These are phyloP conservation scores for Toxotes jaculatrix DNA, from an alignment of 2,113 vertebrate species.

Conservation along the genomic window DNA sequence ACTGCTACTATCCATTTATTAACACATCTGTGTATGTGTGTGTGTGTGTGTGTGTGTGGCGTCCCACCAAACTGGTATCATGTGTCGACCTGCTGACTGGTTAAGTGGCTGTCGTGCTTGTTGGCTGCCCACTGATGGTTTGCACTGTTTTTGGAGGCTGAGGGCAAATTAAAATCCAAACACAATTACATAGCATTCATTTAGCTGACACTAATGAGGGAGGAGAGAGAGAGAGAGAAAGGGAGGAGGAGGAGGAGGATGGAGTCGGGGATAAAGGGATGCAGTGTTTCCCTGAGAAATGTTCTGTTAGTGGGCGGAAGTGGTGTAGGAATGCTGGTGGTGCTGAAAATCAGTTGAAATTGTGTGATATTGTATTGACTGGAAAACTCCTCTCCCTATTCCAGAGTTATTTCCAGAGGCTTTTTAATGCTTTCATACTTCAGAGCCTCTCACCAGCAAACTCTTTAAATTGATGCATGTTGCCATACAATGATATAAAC, in stretches of 20 bases:
- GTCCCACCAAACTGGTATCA: constrained; percentile 49
- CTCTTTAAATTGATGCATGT: not conserved
- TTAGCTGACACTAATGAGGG: constrained; percentile 33
- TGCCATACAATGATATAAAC: not conserved
- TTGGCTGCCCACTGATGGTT: constrained; percentile 44
- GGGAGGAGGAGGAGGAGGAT: not conserved
- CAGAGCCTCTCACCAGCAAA: too few species aligned
- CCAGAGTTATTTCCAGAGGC: not conserved
- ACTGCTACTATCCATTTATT: constrained; percentile 31
- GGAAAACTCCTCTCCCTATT: not conserved
- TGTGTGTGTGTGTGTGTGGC: not conserved
- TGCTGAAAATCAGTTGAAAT: constrained; percentile 4
- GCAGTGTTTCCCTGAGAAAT: constrained; percentile 54
- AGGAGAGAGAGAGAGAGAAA: constrained; percentile 4
- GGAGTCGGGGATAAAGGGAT: constrained; percentile 33
- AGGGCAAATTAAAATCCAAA: constrained; percentile 46
- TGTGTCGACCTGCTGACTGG: constrained; percentile 60
- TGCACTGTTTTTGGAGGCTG: constrained; percentile 23
- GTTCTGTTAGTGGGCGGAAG: constrained; percentile 41
- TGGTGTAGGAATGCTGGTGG: constrained; percentile 38
- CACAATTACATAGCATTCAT: constrained; percentile 29
- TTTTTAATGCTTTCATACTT: not conserved
- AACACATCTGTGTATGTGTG: constrained; percentile 9
- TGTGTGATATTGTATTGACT: not conserved
- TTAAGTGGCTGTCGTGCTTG: constrained; percentile 40